Base-by-base conservation (phyloP, 1,140 invertebrate species). In the Apis laboriosa region DNA sequence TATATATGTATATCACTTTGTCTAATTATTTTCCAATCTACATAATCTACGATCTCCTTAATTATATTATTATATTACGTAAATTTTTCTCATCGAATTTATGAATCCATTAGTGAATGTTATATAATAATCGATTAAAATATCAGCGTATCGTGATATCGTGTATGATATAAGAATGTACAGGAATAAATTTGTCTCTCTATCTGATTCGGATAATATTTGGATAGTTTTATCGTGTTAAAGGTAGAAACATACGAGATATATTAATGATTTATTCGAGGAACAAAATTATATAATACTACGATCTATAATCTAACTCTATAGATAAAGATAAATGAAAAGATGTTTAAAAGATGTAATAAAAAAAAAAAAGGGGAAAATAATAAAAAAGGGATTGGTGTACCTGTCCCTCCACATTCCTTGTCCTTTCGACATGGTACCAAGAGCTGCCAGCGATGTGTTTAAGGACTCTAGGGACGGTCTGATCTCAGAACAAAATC, bases 371-470 rank as follows among this genome's bases (percentile, higher is more conserved):
- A 15, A 86, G 49, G n/a, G 60, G 34, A 83, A 75, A 74, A 82
- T 88, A 88, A 86, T 87, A 90, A 88, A 86, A 90, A 82, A 78
- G 85, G 84, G 88, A 86, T 56, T 92, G 92, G 85, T 94, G 92
- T 95, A 95, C 95, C 95, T 95, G 94, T 95, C 94, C 94, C 94
- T 94, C 94, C 94, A 95, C 95, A 95, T 95, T 94, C 95, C 94
- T 93, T 94, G 93, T 93, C 93, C 94, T 91, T 94, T 94, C 89
- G 93, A 88, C 90, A 91, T 90, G 89, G 89, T 90, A 92, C 94
- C 94, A 87, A 95, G 93, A 83, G 94, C 93, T 89, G 94, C 93
- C 94, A 95, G 93, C 85, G 94, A 94, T 77, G 90, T 90, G 91
- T 93, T 93, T 94, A 94, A 88, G 88, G 91, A 94, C 88, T 92